These are phyloP conservation scores for Enteromius radiatus DNA, from an alignment of 2,797 vertebrate species.

Conservation along the genomic window DNA sequence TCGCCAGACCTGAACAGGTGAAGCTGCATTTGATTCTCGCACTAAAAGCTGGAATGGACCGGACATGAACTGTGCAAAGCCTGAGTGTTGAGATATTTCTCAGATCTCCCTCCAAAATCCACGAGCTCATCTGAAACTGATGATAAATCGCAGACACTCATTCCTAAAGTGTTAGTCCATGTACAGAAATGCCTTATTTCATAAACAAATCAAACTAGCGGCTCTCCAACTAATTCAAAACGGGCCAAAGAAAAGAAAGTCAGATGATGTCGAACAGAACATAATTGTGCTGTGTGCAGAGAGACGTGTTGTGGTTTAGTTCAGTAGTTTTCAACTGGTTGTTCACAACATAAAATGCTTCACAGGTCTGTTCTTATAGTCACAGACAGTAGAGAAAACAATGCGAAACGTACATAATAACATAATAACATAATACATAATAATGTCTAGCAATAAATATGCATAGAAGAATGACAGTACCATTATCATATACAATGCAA, in stretches of 20 bases:
- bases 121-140: conserved; percentile 45
- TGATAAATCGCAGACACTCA: conserved; percentile 64
- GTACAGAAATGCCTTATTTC: conserved; percentile 57
- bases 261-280: neutral
- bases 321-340: neutral
- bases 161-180: conserved; percentile 57
- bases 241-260: conserved; percentile 42
- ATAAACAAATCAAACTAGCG: conserved; percentile 58
- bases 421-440: no score
- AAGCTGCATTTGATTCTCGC: conserved; percentile 35
- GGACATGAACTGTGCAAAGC: conserved; percentile 15
- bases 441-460: no score
- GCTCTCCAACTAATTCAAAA: conserved; percentile 39
- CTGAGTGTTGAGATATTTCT: conserved; percentile 51
- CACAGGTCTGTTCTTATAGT: neutral
- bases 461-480: no score
- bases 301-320: conserved; percentile 9
- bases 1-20: conserved; percentile 28
- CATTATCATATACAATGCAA: no score
- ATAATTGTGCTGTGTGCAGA: neutral
- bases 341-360: neutral
- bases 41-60: conserved; percentile 5
- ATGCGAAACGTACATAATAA: no score
- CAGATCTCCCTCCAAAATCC: conserved; percentile 69
- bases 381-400: neutral